phyloP scores from a whole-genome alignment of 1,140 invertebrate species.

The Drosophila sp. region DNA sequence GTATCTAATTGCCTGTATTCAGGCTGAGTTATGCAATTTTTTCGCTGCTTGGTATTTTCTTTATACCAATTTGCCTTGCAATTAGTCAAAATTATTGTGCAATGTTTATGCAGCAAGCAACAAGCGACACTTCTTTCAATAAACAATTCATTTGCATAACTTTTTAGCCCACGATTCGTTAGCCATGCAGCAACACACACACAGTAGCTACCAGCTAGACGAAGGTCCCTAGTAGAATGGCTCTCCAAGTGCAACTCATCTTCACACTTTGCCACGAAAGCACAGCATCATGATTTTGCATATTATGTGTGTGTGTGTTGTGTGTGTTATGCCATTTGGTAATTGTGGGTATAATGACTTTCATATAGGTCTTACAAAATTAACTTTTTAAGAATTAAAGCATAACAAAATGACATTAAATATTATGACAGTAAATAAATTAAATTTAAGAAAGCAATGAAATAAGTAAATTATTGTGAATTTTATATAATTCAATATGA shows the following conservation, averaged over 20 bases:
- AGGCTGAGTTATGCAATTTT: constrained; percentile 9
- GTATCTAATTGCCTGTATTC: not conserved
- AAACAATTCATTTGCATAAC: constrained; percentile 78
- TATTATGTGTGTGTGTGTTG: constrained; percentile 47
- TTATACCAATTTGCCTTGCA: constrained; percentile 66
- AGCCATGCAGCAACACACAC: constrained; percentile 32
- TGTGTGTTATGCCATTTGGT: constrained; percentile 7
- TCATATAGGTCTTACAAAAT: not conserved
- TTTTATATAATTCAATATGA: too few relatives aligned
- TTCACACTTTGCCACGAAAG: constrained; percentile 60
- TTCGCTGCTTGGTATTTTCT: constrained; percentile 23
- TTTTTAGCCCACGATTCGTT: constrained; percentile 59
- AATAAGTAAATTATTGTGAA: too few relatives aligned
- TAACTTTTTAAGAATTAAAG: too few relatives aligned
- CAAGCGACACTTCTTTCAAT: constrained; percentile 76
- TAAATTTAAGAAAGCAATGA: too few relatives aligned
- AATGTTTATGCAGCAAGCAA: constrained; percentile 73
- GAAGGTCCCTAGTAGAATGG: constrained; percentile 35
- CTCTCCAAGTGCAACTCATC: constrained; percentile 71
- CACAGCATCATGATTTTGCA: constrained; percentile 63
- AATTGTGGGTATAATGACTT: constrained; percentile 15
- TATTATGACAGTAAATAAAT: not conserved
- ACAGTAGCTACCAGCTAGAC: constrained; percentile 37
- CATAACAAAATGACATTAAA: not conserved
- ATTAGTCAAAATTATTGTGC: constrained; percentile 80